Percentiles rank a stretch among this genome's conserved stretches.
Conservation (phyloP, 2,888 invertebrate species). For the Xanthia icteritia region DNA sequence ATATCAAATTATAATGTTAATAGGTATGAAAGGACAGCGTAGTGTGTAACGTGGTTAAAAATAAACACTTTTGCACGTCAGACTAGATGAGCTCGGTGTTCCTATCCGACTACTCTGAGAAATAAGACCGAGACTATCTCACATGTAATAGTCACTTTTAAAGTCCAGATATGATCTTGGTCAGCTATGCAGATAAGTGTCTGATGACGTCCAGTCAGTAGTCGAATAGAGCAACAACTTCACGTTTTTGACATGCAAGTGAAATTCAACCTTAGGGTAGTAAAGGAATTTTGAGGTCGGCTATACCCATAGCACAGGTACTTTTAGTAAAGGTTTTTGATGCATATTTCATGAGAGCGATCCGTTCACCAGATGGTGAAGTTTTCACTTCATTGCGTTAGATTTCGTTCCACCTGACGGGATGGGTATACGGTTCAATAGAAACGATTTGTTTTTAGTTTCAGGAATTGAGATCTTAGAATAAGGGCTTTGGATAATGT, state of each 20-base stretch:
- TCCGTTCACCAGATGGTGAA: slow-evolving; percentile 68
- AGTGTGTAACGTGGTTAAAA: too few relatives aligned
- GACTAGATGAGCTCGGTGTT: too few relatives aligned
- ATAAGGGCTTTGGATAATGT: background rate
- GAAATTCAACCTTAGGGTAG: background rate
- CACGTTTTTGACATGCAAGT: background rate
- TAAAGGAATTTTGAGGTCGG: background rate
- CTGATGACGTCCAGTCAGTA: background rate
- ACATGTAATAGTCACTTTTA: background rate
- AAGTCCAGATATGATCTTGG: background rate
- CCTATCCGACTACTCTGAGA: background rate
- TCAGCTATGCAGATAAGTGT: background rate
- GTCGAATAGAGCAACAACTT: background rate
- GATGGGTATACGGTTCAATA: slow-evolving; percentile 38
- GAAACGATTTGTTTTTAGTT: slow-evolving; percentile 51
- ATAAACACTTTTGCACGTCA: too few relatives aligned
- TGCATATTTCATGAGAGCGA: slow-evolving; percentile 75
- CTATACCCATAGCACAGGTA: slow-evolving; percentile 14
- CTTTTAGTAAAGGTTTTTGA: slow-evolving; percentile 49
- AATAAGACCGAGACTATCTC: background rate
- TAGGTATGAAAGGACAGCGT: background rate
- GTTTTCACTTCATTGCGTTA: slow-evolving; percentile 75
- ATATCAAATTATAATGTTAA: background rate
- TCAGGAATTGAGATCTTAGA: slow-evolving; percentile 6
- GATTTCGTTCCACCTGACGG: slow-evolving; percentile 64